Evolutionary conservation across 2,797 vertebrate species (phyloP), one percentile per base, ranked within the genome.

Genomic region (Psittacula derbiana): DNA sequence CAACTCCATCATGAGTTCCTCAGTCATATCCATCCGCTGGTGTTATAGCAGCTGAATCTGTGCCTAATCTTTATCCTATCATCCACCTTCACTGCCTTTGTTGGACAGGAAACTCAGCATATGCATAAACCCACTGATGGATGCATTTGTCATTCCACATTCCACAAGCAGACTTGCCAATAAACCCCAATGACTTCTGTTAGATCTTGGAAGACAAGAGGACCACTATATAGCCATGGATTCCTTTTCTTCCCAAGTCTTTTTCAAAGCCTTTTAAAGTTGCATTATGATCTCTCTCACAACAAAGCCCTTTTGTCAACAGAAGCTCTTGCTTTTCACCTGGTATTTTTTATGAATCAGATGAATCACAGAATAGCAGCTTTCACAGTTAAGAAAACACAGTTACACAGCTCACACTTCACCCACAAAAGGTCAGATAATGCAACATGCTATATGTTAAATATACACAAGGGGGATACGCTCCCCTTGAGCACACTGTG

Each of bases 231-330:
- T 1, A 74, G 30, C 16, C 31, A 49, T 2, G 18, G 28, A n/a
- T 20, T 11, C 10, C 28, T 65, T 57, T 64, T 52, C 31, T 8
- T 4, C 14, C 24, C 33, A 53, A 74, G 27, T 33, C 27, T 38
- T 38, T n/a, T 73, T 43, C 31, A 76, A 94, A 91, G 41, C 38
- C 27, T 70, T 72, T 65, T 60, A 52, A 90, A 76, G 44, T 60
- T 75, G 73, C 47, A 72, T 82, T 76, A 94, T 61, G 30, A 47
- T 50, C 19, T 43, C 21, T 52, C 71, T 81, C 52, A 38, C 76
- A 90, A 86, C 33, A 88, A 96, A 85, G 40, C 52, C 58, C 52
- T 79, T 57, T n/a, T 21, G 41, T 93, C 76, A 93, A 88, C 67
- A 88, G 74, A 75, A 94, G 53, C 18, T 46, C 74, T 53, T 88